Conservation (phyloP, 2,888 invertebrate genomes). For the Acanthosoma haemorrhoidale region DNA sequence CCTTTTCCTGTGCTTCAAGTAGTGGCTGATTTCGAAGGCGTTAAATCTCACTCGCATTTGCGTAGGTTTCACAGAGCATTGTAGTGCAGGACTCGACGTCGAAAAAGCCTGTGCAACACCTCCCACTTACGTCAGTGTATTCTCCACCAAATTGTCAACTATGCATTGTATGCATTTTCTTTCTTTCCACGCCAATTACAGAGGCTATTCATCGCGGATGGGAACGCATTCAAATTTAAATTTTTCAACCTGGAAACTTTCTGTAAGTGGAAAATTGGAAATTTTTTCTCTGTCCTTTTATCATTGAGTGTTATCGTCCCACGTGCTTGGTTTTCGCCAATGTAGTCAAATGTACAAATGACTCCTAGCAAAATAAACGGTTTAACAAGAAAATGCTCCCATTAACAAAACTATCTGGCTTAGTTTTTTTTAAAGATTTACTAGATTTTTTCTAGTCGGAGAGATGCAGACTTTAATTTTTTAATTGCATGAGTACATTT, state of each 20-base stretch:
- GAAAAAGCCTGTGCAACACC: neutral
- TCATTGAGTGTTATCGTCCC: neutral
- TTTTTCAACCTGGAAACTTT: neutral
- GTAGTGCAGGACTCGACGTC: neutral
- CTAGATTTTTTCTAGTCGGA: too few species aligned
- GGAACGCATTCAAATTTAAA: constrained; percentile 6
- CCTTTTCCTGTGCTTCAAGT: too few species aligned
- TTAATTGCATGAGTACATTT: too few species aligned
- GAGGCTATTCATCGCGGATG: neutral
- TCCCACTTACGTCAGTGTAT: neutral
- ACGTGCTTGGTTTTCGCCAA: neutral
- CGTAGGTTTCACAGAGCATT: too few species aligned
- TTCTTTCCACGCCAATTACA: neutral
- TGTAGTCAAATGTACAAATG: too few species aligned
- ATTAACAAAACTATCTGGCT: too few species aligned
- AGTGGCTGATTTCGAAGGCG: too few species aligned
- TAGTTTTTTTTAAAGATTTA: too few species aligned
- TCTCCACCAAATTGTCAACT: neutral
- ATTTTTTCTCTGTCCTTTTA: neutral
- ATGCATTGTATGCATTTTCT: neutral
- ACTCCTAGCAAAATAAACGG: too few species aligned
- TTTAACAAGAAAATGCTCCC: too few species aligned
- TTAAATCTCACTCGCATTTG: too few species aligned
- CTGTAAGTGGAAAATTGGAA: neutral
- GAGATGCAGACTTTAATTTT: too few species aligned